These are phyloP conservation scores for Rostratula benghalensis DNA, from an alignment of 2,113 vertebrate genomes.

Conservation along the genomic window DNA sequence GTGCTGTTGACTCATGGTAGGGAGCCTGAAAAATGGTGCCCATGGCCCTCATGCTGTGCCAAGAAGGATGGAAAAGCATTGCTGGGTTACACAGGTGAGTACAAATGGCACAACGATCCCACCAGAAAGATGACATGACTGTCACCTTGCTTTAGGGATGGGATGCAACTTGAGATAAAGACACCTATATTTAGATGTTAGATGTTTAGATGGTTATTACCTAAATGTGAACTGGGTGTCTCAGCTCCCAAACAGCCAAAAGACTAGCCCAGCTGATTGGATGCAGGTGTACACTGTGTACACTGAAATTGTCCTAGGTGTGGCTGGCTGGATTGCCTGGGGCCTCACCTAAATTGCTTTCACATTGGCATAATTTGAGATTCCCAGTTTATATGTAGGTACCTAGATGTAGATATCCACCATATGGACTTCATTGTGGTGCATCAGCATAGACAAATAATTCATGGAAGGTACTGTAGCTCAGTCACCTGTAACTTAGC, in stretches of 20 bases:
- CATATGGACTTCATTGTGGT: background rate
- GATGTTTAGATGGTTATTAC: background rate
- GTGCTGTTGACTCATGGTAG: background rate
- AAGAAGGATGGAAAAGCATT: background rate
- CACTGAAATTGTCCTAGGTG: background rate
- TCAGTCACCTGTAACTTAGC: background rate
- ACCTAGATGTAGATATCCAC: background rate
- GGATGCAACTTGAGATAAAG: background rate
- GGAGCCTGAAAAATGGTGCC: background rate
- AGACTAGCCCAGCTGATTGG: background rate
- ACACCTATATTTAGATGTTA: background rate
- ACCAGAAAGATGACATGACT: background rate
- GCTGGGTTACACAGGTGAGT: fast-evolving
- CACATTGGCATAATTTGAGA: background rate
- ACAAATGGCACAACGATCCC: background rate
- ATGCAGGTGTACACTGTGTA: background rate
- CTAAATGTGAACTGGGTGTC: background rate
- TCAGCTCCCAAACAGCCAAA: background rate
- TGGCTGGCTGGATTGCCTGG: background rate
- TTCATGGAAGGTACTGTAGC: background rate
- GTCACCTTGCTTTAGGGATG: background rate
- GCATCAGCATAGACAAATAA: background rate
- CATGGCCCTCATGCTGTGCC: background rate
- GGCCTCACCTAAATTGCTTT: background rate
- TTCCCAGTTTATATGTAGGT: background rate